These are phyloP conservation scores for Ptilonorhynchus violaceus DNA, from an alignment of 2,113 vertebrate genomes.

Conservation along the genomic window DNA sequence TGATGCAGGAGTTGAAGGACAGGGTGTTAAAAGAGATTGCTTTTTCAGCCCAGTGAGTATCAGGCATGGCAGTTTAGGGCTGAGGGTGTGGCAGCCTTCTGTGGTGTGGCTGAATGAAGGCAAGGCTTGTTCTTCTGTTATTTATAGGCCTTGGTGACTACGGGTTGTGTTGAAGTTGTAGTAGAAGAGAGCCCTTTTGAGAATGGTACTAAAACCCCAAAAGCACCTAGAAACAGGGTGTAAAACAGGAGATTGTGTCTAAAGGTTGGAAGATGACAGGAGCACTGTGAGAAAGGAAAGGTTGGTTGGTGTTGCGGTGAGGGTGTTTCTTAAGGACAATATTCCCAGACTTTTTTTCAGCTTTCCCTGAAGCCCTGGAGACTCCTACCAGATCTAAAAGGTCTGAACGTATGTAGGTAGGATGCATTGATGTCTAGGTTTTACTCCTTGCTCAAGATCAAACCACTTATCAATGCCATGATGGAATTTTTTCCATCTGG, in stretches of 20 bases:
- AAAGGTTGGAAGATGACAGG: neutral
- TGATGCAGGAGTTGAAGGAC: neutral
- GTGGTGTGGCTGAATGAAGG: neutral
- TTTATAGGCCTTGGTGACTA: neutral
- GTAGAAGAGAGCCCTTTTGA: neutral
- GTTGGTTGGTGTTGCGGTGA: neutral
- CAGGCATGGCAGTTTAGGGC: neutral
- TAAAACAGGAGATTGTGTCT: neutral
- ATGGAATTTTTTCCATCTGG: neutral
- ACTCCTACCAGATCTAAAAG: neutral
- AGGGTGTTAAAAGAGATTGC: neutral
- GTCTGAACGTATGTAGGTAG: neutral
- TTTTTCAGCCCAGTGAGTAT: neutral
- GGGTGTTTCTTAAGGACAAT: neutral
- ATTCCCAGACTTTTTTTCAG: neutral
- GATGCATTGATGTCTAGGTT: neutral
- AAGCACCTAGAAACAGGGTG: neutral
- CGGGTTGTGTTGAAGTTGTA: neutral
- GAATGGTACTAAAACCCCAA: neutral
- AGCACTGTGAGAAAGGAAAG: neutral
- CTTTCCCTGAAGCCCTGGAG: neutral
- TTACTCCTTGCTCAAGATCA: neutral
- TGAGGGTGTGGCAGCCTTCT: neutral
- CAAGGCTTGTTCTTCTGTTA: neutral
- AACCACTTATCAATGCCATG: neutral